Evolutionary conservation across 35 echinoderm and acorn worm species (phyloP).

Genomic region (Heliocidaris erythrogramma): DNA sequence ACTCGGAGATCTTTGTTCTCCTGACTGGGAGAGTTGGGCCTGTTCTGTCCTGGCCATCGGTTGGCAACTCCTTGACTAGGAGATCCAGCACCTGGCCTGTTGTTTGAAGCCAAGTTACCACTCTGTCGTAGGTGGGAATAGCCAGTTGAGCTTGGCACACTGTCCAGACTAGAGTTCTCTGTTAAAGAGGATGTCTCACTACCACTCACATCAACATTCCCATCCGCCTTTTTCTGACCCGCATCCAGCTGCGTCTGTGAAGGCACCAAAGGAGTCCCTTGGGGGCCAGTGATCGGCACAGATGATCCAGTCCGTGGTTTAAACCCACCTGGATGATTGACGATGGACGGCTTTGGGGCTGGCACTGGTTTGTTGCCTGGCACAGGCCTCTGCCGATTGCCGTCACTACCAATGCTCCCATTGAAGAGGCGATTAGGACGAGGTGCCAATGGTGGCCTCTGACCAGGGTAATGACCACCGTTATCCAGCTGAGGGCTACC

Average conservation of each 20-base stretch:
- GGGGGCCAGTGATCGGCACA: conserved; percentile 40
- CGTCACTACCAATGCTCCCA: not conserved
- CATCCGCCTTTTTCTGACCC: conserved; percentile 29
- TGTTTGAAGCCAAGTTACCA: conserved; percentile 35
- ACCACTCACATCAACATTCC: conserved; percentile 79
- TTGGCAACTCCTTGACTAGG: conserved; percentile 41
- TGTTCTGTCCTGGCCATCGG: conserved; percentile 36
- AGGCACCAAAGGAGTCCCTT: conserved; percentile 42
- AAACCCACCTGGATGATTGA: conserved; percentile 57
- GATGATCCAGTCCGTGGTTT: conserved; percentile 52
- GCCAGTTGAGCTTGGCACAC: conserved; percentile 66
- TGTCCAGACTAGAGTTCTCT: conserved; percentile 97
- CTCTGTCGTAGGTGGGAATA: conserved; percentile 29
- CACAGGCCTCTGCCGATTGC: conserved; percentile 3
- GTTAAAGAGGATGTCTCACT: conserved; percentile 98
- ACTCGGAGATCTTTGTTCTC: conserved; percentile 33
- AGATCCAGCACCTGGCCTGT: conserved; percentile 44
- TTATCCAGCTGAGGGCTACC: conserved; percentile 15
- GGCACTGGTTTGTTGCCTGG: conserved; percentile 34
- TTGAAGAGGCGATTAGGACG: conserved; percentile 31
- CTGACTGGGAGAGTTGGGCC: conserved; percentile 30
- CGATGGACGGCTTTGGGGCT: conserved; percentile 39
- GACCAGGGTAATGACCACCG: conserved; percentile 9
- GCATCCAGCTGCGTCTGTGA: conserved; percentile 28
- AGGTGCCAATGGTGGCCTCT: conserved; percentile 35